Evolutionary conservation across 1,140 invertebrate genomes (phyloP), one percentile per base, ranked within the genome.

Genomic region (Aphelenchoides fujianensis): DNA sequence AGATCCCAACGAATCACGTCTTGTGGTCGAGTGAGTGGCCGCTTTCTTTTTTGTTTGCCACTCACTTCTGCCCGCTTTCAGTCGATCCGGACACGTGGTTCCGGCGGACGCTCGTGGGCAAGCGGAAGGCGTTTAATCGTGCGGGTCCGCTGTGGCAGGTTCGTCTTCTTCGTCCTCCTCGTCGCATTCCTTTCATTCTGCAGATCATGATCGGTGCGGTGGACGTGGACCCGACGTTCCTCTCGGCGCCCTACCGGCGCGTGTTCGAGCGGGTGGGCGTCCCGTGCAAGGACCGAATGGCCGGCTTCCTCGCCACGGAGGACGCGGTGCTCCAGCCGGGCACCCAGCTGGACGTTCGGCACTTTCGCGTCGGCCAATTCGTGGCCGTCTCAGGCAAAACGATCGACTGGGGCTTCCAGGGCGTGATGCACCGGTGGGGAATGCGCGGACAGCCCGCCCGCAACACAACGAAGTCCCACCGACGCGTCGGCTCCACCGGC

Each of bases 341-440:
- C 52, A 97, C 94, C 36, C 90, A 91, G n/a, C 85, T 99, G 3
- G 89, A 86, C 84, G 94, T 90, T 3, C 87, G 89, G 54, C 97
- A 99, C 88, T 99, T 92, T 85, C 88, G 90, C 85, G 90, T 92
- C 74, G 96, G 95, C 9, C 91, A 97, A 85, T 89, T 89, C 85
- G 89, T 99, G 27, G 95, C 98, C 87, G 88, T 95, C 35, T 88
- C 90, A 79, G 93, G 91, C 30, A 92, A 91, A 88, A 97, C 95
- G 92, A 90, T 94, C 53, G 91, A 94, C 82, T 89, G 91, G 83
- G 96, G 95, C n/a, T 98, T 98, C 84, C 95, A 98, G 89, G 96
- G 97, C 63, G 96, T 97, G 0, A 91, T 97, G 87, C 96, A 93
- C 87, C 88, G 95, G 31, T 96, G 93, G 90, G 93, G 93, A 48